Evolutionary conservation across 2,888 invertebrate species (phyloP).

Genomic region (Dasypogon diadema): DNA sequence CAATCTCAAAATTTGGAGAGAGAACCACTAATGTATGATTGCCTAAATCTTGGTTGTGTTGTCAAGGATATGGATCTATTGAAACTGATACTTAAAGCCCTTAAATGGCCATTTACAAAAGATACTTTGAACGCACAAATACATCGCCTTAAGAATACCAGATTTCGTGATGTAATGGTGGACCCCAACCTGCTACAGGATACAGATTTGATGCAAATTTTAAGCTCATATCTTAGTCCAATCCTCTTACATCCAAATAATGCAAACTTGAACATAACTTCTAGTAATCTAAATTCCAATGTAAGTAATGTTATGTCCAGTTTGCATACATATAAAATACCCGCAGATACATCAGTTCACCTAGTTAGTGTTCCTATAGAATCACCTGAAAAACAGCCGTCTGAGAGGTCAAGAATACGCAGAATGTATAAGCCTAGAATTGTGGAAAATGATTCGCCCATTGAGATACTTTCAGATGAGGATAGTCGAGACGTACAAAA

Average conservation of each 20-base stretch:
- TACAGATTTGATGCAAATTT: conserved; percentile 65
- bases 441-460: conserved; percentile 26
- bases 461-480: conserved; percentile 59
- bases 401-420: neutral
- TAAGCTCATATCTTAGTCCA: conserved; percentile 63
- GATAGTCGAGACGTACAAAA: conserved; percentile 57
- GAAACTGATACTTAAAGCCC: conserved; percentile 66
- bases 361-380: conserved; percentile 62
- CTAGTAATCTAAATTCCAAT: neutral
- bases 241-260: conserved; percentile 48
- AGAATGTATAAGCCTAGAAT: conserved; percentile 1
- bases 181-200: conserved; percentile 66
- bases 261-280: neutral
- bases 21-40: conserved; percentile 58
- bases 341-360: conserved; percentile 67
- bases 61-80: conserved; percentile 67
- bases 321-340: conserved; percentile 65
- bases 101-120: conserved; percentile 65
- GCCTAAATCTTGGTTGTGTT: conserved; percentile 64
- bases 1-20: conserved; percentile 49
- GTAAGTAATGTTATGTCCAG: conserved; percentile 9
- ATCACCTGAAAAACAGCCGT: conserved; percentile 58
- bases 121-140: conserved; percentile 64
- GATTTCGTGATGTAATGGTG: conserved; percentile 65
- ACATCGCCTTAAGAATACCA: conserved; percentile 63